Base-by-base conservation (phyloP, 1,140 invertebrate species). In the Babylonia areolata region DNA sequence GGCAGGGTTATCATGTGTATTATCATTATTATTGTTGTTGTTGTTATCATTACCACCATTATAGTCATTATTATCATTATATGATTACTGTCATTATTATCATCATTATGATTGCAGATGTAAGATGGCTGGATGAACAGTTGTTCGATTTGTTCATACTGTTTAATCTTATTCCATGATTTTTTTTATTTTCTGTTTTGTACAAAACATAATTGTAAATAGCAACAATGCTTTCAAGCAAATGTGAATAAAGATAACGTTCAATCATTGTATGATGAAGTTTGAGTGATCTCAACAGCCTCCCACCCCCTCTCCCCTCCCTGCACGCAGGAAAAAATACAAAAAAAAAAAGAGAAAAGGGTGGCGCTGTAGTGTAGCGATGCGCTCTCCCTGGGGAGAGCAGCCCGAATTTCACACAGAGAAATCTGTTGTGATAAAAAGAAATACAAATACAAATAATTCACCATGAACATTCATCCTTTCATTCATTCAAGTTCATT, bases 21-120 rank as follows among this genome's bases (percentile, higher is more conserved):
- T 20, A 33, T 80, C 9, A 42, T 23, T 46, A 42, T 80, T 6
- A 40, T 80, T 28, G 42, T 80, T 28, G 42, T 6, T n/a, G 17
- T 80, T 12, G 42, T 80, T 46, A 17, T 80, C 5, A 42, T 80
- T n/a, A 42, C 42, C 6, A 33, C 40, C 6, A 78, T 78, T 39
- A 78, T 78, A 9, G 35, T 78, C 20, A 78, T 78, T 39, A 28
- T 33, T 39, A 78, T 78, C 31, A 33, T 78, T n/a, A 33, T 78
- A n/a, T 39, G 31, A 78, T 39, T 33, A 78, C 58, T 64, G 17
- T 28, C 58, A 64, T 64, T 64, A 64, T 64, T 64, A 23, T 23
- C 28, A 23, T 64, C 28, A 12, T 28, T 3, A 0, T 64, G 28
- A 64, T 28, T 23, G 58, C 17, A 64, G 28, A 64, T 11, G 20